Evolutionary conservation across 2,797 vertebrate species (phyloP).

Genomic region (Brachymystax lenok): DNA sequence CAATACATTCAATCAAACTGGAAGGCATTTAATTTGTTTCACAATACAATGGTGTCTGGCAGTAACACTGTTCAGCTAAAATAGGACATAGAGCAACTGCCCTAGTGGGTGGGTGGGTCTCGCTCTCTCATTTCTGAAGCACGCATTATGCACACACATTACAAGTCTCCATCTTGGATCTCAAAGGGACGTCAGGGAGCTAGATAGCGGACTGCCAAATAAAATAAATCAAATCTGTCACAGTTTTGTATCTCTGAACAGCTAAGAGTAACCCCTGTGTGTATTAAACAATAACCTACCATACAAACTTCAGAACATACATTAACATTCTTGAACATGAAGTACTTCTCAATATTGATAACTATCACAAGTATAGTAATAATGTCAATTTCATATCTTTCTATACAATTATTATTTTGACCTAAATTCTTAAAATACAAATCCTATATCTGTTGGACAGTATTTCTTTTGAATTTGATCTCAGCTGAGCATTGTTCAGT

Average conservation of each 20-base stretch:
- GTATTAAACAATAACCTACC: slow-evolving; percentile 66
- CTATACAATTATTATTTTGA: slow-evolving; percentile 63
- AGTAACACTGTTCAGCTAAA: slow-evolving; percentile 31
- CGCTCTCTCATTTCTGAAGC: slow-evolving; percentile 34
- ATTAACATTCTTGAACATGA: slow-evolving; percentile 68
- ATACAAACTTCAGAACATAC: slow-evolving; percentile 71
- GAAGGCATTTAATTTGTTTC: slow-evolving; percentile 57
- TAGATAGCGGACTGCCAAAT: slow-evolving; percentile 42
- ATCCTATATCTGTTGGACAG: slow-evolving; percentile 14
- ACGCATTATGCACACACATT: slow-evolving; percentile 57
- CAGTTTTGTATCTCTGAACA: slow-evolving; percentile 51
- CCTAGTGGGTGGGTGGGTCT: slow-evolving; percentile 22
- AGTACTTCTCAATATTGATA: slow-evolving; percentile 56
- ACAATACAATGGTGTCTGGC: slow-evolving; percentile 31
- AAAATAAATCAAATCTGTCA: slow-evolving; percentile 40
- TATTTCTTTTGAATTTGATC: not conserved
- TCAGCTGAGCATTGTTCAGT: not conserved
- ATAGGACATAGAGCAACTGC: slow-evolving; percentile 48
- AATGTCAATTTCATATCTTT: slow-evolving; percentile 57
- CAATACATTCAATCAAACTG: slow-evolving; percentile 70
- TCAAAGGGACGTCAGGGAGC: slow-evolving; percentile 43
- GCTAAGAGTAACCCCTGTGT: slow-evolving; percentile 50
- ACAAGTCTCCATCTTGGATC: slow-evolving; percentile 53
- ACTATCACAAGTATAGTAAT: slow-evolving; percentile 46
- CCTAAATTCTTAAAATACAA: slow-evolving; percentile 44